Evolutionary conservation across 2,113 vertebrate genomes (phyloP).

Genomic region (Naja naja): DNA sequence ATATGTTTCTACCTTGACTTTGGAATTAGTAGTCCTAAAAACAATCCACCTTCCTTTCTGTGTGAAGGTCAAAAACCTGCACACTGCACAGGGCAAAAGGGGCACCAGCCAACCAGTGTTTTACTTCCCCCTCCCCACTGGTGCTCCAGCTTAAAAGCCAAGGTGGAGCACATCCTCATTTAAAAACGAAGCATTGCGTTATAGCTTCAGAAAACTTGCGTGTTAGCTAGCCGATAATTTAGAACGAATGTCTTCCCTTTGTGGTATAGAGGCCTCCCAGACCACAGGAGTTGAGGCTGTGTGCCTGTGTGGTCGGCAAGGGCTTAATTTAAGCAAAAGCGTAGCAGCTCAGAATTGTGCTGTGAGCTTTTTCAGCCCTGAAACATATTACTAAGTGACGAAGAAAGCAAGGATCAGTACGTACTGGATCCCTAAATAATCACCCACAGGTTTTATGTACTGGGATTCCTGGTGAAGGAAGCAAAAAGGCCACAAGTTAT

Average conservation of each 20-base stretch:
- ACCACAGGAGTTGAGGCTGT: conserved; percentile 44
- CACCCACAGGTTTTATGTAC: not conserved
- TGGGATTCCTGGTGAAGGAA: not conserved
- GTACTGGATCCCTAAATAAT: not conserved
- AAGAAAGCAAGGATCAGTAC: not conserved
- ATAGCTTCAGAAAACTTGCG: conserved; percentile 51
- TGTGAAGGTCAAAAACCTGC: conserved; percentile 15
- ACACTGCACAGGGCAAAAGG: conserved; percentile 45
- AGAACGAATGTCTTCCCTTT: conserved; percentile 40
- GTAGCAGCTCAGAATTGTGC: not conserved
- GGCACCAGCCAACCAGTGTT: conserved; percentile 12
- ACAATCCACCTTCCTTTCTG: not conserved
- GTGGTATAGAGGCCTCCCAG: conserved; percentile 35
- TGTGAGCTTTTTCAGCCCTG: not conserved
- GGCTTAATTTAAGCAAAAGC: conserved; percentile 17
- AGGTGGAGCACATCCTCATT: conserved; percentile 25
- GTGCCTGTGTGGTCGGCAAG: conserved; percentile 41
- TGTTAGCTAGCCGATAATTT: conserved; percentile 35
- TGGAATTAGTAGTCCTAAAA: not conserved
- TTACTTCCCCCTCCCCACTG: conserved; percentile 2
- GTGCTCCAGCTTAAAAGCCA: conserved; percentile 44
- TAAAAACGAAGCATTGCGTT: conserved; percentile 50
- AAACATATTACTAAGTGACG: not conserved
- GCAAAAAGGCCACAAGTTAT: not conserved
- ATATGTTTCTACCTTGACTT: not conserved